Evolutionary conservation across 2,888 invertebrate genomes (phyloP).

Genomic region (Agrochola lychnidis): DNA sequence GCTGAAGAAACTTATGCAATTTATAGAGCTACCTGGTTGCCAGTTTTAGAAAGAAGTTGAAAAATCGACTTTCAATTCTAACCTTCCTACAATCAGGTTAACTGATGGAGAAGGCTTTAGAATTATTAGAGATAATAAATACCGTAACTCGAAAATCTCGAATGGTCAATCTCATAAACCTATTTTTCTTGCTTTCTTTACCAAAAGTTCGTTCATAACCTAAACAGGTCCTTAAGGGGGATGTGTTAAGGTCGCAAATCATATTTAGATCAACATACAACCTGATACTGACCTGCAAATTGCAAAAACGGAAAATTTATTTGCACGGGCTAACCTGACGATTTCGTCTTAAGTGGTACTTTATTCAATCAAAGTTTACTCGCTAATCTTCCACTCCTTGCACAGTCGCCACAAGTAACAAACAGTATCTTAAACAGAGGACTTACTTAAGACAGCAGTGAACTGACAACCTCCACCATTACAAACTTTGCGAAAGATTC

Average conservation of each 20-base stretch:
- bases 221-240: no score
- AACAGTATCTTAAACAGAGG: constrained; percentile 75
- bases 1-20: neutral
- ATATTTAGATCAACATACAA: no score
- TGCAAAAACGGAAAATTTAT: no score
- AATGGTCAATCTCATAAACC: neutral
- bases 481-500: constrained; percentile 65
- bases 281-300: no score
- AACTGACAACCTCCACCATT: constrained; percentile 76
- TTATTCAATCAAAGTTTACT: neutral
- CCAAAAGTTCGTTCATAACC: neutral
- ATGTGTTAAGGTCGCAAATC: no score
- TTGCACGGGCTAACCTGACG: no score
- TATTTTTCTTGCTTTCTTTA: no score
- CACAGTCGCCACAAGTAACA: constrained; percentile 38
- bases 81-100: neutral
- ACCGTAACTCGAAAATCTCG: neutral
- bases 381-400: constrained; percentile 40
- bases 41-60: no score
- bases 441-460: constrained; percentile 77
- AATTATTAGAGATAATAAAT: neutral
- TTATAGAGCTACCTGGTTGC: neutral
- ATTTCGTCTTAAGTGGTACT: neutral
- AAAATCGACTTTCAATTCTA: neutral
- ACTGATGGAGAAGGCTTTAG: neutral